Evolutionary conservation across 2,113 vertebrate species (phyloP).

Genomic region (Phainopepla nitens): DNA sequence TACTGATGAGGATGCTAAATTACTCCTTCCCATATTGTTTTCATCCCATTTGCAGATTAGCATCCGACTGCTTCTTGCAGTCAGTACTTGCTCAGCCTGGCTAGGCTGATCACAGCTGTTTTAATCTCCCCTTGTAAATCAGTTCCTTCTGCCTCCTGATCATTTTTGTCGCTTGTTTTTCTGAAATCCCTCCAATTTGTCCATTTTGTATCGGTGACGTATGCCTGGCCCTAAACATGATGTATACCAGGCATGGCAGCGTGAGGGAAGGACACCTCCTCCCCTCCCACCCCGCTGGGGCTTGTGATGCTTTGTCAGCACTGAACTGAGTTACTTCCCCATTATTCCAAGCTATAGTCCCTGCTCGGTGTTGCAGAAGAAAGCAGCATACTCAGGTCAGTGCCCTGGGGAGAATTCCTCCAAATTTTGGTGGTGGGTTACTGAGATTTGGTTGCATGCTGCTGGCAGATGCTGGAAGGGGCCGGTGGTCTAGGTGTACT

Average conservation of each 20-base stretch:
- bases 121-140: conserved; percentile 49
- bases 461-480: background rate
- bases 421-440: conserved; percentile 19
- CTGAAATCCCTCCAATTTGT: conserved; percentile 63
- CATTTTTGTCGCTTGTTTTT: conserved; percentile 39
- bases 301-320: conserved; percentile 67
- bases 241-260: conserved; percentile 59
- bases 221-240: conserved; percentile 63
- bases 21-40: background rate
- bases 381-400: conserved; percentile 63
- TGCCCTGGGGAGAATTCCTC: conserved; percentile 49
- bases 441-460: background rate
- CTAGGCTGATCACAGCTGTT: background rate
- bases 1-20: background rate
- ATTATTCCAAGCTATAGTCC: conserved; percentile 66
- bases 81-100: conserved; percentile 7
- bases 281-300: conserved; percentile 58
- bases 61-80: background rate
- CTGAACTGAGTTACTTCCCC: conserved; percentile 66
- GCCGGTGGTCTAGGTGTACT: fast-evolving
- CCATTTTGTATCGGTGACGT: conserved; percentile 44
- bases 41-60: conserved; percentile 50
- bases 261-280: conserved; percentile 61
- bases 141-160: conserved; percentile 29
- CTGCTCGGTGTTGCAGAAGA: conserved; percentile 63